Evolutionary conservation across 2,797 vertebrate species (phyloP), one percentile per base, ranked within the genome.

Genomic region (Diceros bicornis): DNA sequence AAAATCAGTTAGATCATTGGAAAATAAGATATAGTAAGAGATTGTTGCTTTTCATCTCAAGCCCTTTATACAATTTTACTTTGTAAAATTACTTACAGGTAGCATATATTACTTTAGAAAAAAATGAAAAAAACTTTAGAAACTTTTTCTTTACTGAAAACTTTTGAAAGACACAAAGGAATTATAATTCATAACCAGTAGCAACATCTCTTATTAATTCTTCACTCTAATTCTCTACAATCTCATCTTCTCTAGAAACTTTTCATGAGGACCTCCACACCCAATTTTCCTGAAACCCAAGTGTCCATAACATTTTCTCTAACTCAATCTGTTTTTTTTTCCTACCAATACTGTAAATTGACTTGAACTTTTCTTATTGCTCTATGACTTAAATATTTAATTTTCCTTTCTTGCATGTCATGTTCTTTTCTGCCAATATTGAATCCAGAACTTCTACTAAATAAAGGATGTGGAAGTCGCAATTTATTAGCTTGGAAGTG

Each of bases 251-350:
- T 59, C 64, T 90, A 68, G 50, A 61, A 57, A 89, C 0, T 6
- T 59, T 52, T 62, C 29, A 64, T 52, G 1, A 6, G 32, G 59
- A 25, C 14, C 25, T 84, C 57, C 11, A n/a, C 20, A 83, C 44
- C 88, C 27, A 87, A 83, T 69, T 74, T 95, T 88, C 10, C 44
- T 81, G 52, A 84, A 50, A 72, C 10, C 1, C 25, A 7, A 37
- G 41, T 57, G 18, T 91, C 11, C 37, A 66, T 34, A 89, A 94
- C 44, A 59, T 90, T 78, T 92, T 90, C 17, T 82, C n/a, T 64
- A 69, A 25, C 77, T 34, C 5, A 64, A 75, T 62, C 20, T 12
- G 41, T 69, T 72, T 78, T 72, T 78, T 59, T 74, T 89, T 72
- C 50, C 27, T 91, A 52, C 47, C 52, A 61, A 50, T 88, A 69